Evolutionary conservation across 2,888 invertebrate species (phyloP).

Genomic region (Calephelis perditalis): DNA sequence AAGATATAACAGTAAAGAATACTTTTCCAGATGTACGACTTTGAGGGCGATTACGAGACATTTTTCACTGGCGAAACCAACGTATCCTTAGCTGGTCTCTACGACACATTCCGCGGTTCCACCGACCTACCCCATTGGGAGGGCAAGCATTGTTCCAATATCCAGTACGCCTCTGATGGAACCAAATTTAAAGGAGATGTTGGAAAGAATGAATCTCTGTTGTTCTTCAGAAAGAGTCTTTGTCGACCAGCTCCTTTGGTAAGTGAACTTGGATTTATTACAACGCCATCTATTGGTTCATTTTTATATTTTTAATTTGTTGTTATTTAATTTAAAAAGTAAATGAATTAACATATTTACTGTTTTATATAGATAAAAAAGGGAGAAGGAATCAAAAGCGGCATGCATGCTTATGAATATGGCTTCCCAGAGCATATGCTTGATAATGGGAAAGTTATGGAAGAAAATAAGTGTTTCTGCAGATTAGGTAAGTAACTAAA

Average conservation of each 20-base stretch:
- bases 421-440: slow-evolving; percentile 86
- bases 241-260: slow-evolving; percentile 90
- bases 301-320: too few species aligned
- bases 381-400: slow-evolving; percentile 79
- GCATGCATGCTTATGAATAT: slow-evolving; percentile 84
- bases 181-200: slow-evolving; percentile 89
- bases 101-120: slow-evolving; percentile 87
- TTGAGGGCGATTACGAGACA: slow-evolving; percentile 87
- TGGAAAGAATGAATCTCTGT: slow-evolving; percentile 81
- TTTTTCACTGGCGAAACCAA: slow-evolving; percentile 85
- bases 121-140: slow-evolving; percentile 87
- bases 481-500: slow-evolving; percentile 69
- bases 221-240: slow-evolving; percentile 90
- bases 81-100: slow-evolving; percentile 80
- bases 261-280: slow-evolving; percentile 33
- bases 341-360: too few species aligned
- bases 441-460: slow-evolving; percentile 84
- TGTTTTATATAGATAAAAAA: slow-evolving; percentile 71
- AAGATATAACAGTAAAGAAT: not conserved
- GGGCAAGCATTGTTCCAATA: slow-evolving; percentile 85
- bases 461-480: slow-evolving; percentile 92
- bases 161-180: slow-evolving; percentile 89
- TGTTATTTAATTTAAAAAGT: too few species aligned
- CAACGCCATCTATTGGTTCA: too few species aligned
- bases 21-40: slow-evolving; percentile 87